phyloP scores from a whole-genome alignment of 2,797 vertebrate genomes.

The Paratrypauchen microcephalus region DNA sequence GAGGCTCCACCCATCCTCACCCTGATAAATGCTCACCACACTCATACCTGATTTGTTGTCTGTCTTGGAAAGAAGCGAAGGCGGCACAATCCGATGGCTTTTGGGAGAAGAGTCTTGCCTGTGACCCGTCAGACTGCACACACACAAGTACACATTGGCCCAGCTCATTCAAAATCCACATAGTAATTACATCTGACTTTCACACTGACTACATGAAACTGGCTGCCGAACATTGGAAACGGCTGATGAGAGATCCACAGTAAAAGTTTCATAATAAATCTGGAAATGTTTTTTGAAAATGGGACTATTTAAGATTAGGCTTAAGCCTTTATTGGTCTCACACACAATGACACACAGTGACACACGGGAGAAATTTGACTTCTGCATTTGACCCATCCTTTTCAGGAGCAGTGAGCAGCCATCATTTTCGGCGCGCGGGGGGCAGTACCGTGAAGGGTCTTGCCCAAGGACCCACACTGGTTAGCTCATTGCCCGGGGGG shows the following conservation, averaged over 20 bases:
- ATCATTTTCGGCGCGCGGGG: too few species aligned
- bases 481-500: too few species aligned
- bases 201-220: neutral
- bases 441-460: too few species aligned
- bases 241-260: too few species aligned
- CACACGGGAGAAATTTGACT: too few species aligned
- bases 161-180: neutral
- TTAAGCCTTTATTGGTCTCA: too few species aligned
- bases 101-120: slow-evolving; percentile 89
- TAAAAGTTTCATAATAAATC: too few species aligned
- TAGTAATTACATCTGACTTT: neutral
- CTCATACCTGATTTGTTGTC: slow-evolving; percentile 72
- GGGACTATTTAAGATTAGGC: neutral
- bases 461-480: too few species aligned
- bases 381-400: too few species aligned
- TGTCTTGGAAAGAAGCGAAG: slow-evolving; percentile 84
- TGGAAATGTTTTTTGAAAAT: neutral
- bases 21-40: neutral
- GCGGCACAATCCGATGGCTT: slow-evolving; percentile 84
- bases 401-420: too few species aligned
- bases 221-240: too few species aligned
- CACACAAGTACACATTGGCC: neutral
- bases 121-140: slow-evolving; percentile 81
- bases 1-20: neutral
- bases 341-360: too few species aligned